Conservation (phyloP, 92 coral and sea anemone genomes). For the Virgularia gustaviana region DNA sequence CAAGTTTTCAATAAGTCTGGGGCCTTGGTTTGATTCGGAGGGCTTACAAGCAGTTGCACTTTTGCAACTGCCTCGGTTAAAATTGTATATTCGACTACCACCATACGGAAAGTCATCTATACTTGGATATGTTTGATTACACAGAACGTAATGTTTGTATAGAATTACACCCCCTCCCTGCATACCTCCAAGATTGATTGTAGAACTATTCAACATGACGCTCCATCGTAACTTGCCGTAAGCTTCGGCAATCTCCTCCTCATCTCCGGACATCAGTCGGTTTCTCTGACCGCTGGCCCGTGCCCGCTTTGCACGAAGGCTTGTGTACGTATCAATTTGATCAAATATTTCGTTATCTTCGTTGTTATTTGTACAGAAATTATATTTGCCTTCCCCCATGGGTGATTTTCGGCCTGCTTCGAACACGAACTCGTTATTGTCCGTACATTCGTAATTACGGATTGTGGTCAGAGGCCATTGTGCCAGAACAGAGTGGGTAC, state of each 20-base stretch:
- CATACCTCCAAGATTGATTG: slow-evolving; percentile 34
- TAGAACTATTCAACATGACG: slow-evolving; percentile 28
- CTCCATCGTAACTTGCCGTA: slow-evolving; percentile 38
- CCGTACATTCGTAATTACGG: slow-evolving; percentile 85
- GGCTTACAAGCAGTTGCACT: too few relatives aligned
- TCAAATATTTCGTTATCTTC: slow-evolving; percentile 92
- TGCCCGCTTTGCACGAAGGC: slow-evolving; percentile 16
- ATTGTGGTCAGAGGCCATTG: slow-evolving; percentile 98
- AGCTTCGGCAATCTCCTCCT: slow-evolving; percentile 34
- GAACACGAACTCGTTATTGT: slow-evolving; percentile 79
- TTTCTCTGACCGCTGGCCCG: slow-evolving; percentile 16
- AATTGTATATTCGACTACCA: too few relatives aligned
- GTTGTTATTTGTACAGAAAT: slow-evolving; percentile 66
- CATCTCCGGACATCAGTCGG: slow-evolving; percentile 16
- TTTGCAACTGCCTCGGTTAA: too few relatives aligned
- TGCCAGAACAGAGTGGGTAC: slow-evolving; percentile 86
- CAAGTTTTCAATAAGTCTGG: too few relatives aligned
- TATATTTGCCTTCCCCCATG: slow-evolving; percentile 91
- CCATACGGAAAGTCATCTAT: too few relatives aligned
- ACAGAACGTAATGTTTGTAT: too few relatives aligned
- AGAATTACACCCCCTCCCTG: neutral
- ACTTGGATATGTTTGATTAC: too few relatives aligned
- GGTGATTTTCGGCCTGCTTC: slow-evolving; percentile 95
- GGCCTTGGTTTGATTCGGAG: too few relatives aligned
- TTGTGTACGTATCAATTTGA: slow-evolving; percentile 64